These are phyloP conservation scores for Agrochola lychnidis DNA, from an alignment of 2,888 invertebrate species.

Conservation along the genomic window DNA sequence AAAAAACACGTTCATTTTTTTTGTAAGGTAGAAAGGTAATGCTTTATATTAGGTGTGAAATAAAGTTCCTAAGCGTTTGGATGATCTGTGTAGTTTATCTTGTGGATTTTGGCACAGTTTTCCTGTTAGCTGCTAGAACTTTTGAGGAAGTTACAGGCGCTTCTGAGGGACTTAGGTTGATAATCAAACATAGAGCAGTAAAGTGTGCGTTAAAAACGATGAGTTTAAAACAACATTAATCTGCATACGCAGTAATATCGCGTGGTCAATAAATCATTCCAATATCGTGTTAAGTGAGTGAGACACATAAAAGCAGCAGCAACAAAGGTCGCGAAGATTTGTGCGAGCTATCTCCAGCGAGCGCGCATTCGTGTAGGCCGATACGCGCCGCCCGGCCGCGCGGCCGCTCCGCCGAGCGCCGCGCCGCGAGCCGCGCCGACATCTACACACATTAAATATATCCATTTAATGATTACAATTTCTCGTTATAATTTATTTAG, in stretches of 20 bases:
- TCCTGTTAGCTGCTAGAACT: neutral
- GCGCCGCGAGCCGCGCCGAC: constrained; percentile 73
- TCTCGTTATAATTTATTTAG: constrained; percentile 91
- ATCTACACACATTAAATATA: constrained; percentile 89
- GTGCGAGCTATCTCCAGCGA: constrained; percentile 84
- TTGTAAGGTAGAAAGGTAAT: constrained; percentile 30
- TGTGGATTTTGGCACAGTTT: constrained; percentile 5
- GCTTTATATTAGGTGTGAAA: constrained; percentile 19
- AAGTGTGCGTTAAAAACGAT: neutral
- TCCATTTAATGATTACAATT: constrained; percentile 90
- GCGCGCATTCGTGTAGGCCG: constrained; percentile 88
- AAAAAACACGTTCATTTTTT: constrained; percentile 46
- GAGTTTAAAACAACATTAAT: constrained; percentile 1
- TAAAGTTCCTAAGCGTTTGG: constrained; percentile 9
- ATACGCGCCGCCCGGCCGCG: constrained; percentile 75
- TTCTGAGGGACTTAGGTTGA: neutral
- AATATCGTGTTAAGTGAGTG: constrained; percentile 73
- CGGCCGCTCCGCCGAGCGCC: constrained; percentile 71
- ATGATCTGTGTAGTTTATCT: neutral
- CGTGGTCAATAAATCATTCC: constrained; percentile 66
- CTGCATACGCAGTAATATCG: constrained; percentile 1
- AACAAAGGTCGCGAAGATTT: constrained; percentile 84
- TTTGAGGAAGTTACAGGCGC: neutral
- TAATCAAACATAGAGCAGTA: neutral
- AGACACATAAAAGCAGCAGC: constrained; percentile 80